Evolutionary conservation across 2,888 invertebrate genomes (phyloP).

Genomic region (Caenorhabditis wallacei): DNA sequence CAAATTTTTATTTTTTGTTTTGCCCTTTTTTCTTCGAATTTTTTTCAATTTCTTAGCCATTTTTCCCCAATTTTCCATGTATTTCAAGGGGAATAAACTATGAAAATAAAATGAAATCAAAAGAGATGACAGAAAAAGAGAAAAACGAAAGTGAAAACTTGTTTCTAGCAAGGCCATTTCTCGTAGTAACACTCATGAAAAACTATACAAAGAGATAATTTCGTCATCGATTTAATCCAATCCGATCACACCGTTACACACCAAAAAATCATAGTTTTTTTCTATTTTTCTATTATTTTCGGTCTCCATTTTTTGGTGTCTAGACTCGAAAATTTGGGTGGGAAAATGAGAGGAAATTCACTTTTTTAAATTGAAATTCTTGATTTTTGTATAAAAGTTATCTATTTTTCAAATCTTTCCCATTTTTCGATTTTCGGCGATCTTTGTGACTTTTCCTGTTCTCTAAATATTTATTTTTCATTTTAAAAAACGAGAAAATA

Average conservation of each 20-base stretch:
- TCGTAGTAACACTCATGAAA: slow-evolving; percentile 37
- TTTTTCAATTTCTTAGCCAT: not conserved
- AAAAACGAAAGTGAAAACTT: slow-evolving; percentile 29
- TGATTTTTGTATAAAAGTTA: too few relatives aligned
- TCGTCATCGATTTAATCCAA: not conserved
- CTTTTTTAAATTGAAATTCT: too few relatives aligned
- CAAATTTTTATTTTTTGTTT: not conserved
- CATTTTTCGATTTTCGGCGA: too few relatives aligned
- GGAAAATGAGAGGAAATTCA: not conserved
- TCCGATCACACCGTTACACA: slow-evolving; percentile 28
- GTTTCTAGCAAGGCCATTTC: slow-evolving; percentile 58
- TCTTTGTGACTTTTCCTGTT: too few relatives aligned
- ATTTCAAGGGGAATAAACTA: too few relatives aligned
- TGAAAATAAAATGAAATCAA: not conserved
- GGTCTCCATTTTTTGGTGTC: not conserved
- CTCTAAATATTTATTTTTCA: too few relatives aligned
- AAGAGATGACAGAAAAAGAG: not conserved
- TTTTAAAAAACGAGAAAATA: too few relatives aligned
- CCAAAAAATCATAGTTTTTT: not conserved
- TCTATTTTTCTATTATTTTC: too few relatives aligned
- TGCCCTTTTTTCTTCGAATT: not conserved
- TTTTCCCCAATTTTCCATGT: not conserved
- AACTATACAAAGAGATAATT: not conserved
- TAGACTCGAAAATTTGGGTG: not conserved
- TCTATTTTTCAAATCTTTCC: too few relatives aligned